Base-by-base conservation (phyloP, 2,797 vertebrate genomes). In the Rhinatrema bivittatum region DNA sequence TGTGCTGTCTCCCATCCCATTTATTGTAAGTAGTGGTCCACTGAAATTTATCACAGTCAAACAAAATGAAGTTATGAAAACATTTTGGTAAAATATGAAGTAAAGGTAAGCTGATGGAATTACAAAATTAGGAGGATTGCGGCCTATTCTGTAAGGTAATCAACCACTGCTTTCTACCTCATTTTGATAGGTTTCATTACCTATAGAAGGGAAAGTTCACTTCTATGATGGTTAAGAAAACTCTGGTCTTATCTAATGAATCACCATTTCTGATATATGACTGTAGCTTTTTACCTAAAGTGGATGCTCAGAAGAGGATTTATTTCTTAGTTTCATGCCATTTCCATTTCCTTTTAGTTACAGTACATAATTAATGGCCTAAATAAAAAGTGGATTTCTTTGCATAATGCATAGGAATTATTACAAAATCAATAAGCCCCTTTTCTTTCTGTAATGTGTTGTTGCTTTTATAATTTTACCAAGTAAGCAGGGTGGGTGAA, bases 311-410 rank as follows among this genome's bases (percentile, higher is more conserved):
- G 46, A 13, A 18, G 49, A 68, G 42, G 50, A 80, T 82, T 73
- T 70, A 73, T 79, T 65, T 54, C 11, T 59, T 62, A 62, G 31
- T 65, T 70, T 73, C 47, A 16, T 42, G 45, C 60, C 58, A 56
- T 60, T 70, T 78, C 40, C 15, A 67, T 85, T 80, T 81, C 50
- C 59, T 71, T 58, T 64, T 60, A 50, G 44, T 62, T 67, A 51
- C 35, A 53, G 48, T 57, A 62, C 63, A 66, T 66, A 60, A 73
- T 79, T 68, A 73, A 74, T 76, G 65, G 53, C 57, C 60, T 62
- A 70, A 62, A 46, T 52, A 65, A 65, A 47, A 39, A 49, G 39
- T 53, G 24, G 20, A 3, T 15, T 49, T 46, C 49, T 70, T 29
- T 39, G 25, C 39, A 23, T 57, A 66, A 58, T 52, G 29, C 32